Base-by-base conservation (phyloP, 2,113 vertebrate genomes). In the Alligator sinensis region DNA sequence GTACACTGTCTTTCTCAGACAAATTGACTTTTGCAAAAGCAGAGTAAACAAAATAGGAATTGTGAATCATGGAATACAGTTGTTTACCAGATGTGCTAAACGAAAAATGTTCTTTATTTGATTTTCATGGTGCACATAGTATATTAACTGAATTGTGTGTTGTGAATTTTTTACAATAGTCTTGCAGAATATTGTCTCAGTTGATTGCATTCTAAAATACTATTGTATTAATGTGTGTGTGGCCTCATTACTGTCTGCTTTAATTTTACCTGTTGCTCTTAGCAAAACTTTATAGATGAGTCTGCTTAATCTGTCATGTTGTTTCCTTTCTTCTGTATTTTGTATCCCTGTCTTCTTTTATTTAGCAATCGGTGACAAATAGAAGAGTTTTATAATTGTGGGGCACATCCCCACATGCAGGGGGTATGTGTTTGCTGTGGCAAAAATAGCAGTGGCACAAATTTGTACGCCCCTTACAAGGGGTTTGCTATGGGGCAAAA, bases 21-120 rank as follows among this genome's bases (percentile, higher is more conserved):
- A 93, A 61, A 54, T 4, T 80, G 54, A 61, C 58, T 88, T 93
- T 83, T 91, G 74, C 81, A 87, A 85, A 90, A 90, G 24, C 54
- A 94, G 66, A 93, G 86, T 8, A 58, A 78, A 80, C 34, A 88
- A 24, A 68, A 83, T 27, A 75, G 79, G 57, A 70, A 54, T 24
- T 27, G 4, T 3, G 4, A 95, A 30, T 81, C 68, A 54, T 5
- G 4, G 19, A 76, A 68, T 22, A 72, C 9, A 80, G 47, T 63
- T 78, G 77, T 89, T 92, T 86, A 79, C 90, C n/a, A 59, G 80
- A 76, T 80, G 81, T 68, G 38, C 74, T 80, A 27, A 80, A 94
- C 78, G 18, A 86, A 82, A 94, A 84, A 5, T 28, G 4, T 6
- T 90, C 25, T 4, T 80, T 89, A 15, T 75, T n/a, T 75, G 34